A percentile compares a stretch with the other conserved stretches of the same genome.
Conservation (phyloP, 1,140 invertebrate genomes). For the Aphidius ervi region DNA sequence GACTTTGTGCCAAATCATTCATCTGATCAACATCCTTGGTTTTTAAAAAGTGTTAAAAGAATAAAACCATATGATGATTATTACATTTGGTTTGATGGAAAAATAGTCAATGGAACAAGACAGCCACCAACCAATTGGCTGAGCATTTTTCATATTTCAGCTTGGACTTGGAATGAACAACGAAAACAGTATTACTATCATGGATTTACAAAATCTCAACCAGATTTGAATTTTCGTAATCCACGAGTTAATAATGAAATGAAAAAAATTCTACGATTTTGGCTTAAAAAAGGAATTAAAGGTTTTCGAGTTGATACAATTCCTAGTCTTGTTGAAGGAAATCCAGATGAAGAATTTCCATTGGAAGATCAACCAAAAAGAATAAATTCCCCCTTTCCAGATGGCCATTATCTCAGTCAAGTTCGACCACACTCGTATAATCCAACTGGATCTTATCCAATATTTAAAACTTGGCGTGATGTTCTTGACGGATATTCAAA, state of each 20-base stretch:
- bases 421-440: constrained; percentile 34
- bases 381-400: constrained; percentile 45
- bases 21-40: constrained; percentile 68
- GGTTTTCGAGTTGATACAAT: constrained; percentile 68
- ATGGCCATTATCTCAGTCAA: constrained; percentile 39
- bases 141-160: constrained; percentile 46
- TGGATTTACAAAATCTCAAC: constrained; percentile 60
- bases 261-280: constrained; percentile 57
- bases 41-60: constrained; percentile 56
- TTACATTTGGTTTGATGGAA: constrained; percentile 65
- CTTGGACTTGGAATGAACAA: constrained; percentile 56
- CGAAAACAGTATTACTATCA: constrained; percentile 61
- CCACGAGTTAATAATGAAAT: constrained; percentile 56
- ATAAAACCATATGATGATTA: constrained; percentile 61
- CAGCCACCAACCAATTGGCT: constrained; percentile 43
- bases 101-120: constrained; percentile 39
- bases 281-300: constrained; percentile 65
- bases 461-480: constrained; percentile 38
- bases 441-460: constrained; percentile 39
- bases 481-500: constrained; percentile 30
- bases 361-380: constrained; percentile 30
- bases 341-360: constrained; percentile 57
- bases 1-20: constrained; percentile 77
- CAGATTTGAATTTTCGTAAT: constrained; percentile 68
- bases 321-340: constrained; percentile 56